A percentile compares a stretch with the other conserved stretches of the same genome.
phyloP scores from a whole-genome alignment of 2,797 vertebrate genomes.

The Petrocephalus schoutedeni region DNA sequence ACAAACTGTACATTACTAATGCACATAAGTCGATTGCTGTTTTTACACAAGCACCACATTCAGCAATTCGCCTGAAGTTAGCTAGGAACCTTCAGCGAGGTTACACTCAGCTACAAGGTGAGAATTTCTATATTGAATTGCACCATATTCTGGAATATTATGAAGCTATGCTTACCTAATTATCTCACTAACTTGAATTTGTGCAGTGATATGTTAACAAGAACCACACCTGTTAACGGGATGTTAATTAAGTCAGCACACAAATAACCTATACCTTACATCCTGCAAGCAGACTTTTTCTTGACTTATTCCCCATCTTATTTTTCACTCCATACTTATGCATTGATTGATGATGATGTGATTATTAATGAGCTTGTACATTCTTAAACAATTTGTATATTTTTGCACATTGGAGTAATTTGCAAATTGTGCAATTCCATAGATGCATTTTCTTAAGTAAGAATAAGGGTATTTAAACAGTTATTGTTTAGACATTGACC shows the following conservation, averaged over 20 bases:
- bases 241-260: conserved; percentile 5
- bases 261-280: neutral
- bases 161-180: neutral
- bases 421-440: neutral
- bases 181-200: neutral
- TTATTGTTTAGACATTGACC: neutral
- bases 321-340: neutral
- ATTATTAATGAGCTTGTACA: neutral
- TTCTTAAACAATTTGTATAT: neutral
- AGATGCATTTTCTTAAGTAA: neutral
- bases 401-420: neutral
- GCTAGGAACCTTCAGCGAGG: neutral
- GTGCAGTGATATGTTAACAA: neutral
- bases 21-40: neutral
- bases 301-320: neutral
- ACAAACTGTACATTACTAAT: neutral
- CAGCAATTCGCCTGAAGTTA: neutral
- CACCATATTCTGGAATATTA: neutral
- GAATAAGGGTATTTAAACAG: neutral
- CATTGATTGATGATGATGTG: neutral
- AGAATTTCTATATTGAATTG: neutral
- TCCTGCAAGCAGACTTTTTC: neutral
- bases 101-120: neutral
- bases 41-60: neutral
- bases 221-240: conserved; percentile 1